Evolutionary conservation across 2,888 invertebrate species (phyloP).

Genomic region (Stenchaetothrips biformis): DNA sequence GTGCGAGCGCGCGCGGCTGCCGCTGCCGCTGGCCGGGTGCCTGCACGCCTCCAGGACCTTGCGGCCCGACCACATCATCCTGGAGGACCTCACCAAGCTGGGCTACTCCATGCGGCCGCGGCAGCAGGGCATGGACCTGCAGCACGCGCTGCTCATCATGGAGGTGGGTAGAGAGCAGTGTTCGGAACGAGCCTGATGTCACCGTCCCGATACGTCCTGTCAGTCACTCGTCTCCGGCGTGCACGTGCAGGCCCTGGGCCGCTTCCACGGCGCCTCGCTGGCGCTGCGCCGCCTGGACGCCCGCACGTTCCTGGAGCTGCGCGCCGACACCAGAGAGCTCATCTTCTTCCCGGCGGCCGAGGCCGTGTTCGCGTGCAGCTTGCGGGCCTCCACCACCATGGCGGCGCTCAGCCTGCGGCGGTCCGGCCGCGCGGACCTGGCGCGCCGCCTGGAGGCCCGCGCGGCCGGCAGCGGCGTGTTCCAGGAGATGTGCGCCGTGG

Average conservation of each 20-base stretch:
- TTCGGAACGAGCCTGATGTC: too few relatives aligned
- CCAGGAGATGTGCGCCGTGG: slow-evolving; percentile 30
- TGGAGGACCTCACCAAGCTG: slow-evolving; percentile 38
- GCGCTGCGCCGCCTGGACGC: slow-evolving; percentile 38
- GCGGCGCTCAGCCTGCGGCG: slow-evolving; percentile 31
- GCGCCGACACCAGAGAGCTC: slow-evolving; percentile 30
- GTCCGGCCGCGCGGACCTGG: slow-evolving; percentile 27
- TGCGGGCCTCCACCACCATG: slow-evolving; percentile 32
- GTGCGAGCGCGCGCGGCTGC: slow-evolving; percentile 16
- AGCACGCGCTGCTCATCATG: slow-evolving; percentile 37
- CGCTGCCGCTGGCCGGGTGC: slow-evolving; percentile 37
- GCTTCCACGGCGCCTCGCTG: slow-evolving; percentile 39
- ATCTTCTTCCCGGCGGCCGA: slow-evolving; percentile 31
- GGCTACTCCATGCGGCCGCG: slow-evolving; percentile 39
- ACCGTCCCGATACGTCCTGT: too few relatives aligned
- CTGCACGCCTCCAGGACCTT: slow-evolving; percentile 38
- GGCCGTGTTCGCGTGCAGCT: slow-evolving; percentile 31
- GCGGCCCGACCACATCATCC: slow-evolving; percentile 34
- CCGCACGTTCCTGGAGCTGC: slow-evolving; percentile 26
- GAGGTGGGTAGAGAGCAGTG: slow-evolving; percentile 33
- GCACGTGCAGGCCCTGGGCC: slow-evolving; percentile 36
- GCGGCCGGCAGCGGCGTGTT: slow-evolving; percentile 29
- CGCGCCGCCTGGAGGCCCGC: slow-evolving; percentile 27
- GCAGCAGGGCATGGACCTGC: slow-evolving; percentile 37
- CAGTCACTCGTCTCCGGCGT: neutral